Conservation (phyloP, 2,113 vertebrate species). For the Trochalopteron elliotii region DNA sequence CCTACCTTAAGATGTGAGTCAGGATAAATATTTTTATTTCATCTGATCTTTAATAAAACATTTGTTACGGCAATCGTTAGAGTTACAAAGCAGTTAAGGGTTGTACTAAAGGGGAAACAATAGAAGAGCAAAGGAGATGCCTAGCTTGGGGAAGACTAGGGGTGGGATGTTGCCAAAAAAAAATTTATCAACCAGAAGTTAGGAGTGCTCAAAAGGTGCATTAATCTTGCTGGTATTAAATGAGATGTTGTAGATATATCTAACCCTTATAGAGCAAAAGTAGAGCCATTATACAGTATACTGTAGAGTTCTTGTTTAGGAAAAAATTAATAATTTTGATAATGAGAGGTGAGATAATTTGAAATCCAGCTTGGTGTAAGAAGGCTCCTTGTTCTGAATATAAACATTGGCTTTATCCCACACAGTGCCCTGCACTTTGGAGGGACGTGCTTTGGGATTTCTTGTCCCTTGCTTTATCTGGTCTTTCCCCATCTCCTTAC, state of each 20-base stretch:
- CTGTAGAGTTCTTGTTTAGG: not conserved
- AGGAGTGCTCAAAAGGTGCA: fast-evolving
- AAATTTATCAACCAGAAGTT: not conserved
- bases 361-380: not conserved
- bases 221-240: not conserved
- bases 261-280: not conserved
- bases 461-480: not conserved
- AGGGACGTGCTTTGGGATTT: not conserved
- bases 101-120: not conserved
- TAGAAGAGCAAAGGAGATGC: not conserved
- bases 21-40: not conserved
- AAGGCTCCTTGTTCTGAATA: not conserved
- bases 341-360: not conserved
- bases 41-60: not conserved
- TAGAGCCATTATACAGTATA: not conserved
- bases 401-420: not conserved
- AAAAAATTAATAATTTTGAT: not conserved
- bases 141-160: not conserved
- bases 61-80: not conserved
- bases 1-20: not conserved
- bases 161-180: not conserved
- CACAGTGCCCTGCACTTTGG: not conserved
- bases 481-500: not conserved
- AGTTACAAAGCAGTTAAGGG: not conserved
- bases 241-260: not conserved